A percentile compares a stretch with the other conserved stretches of the same genome.
phyloP scores from a whole-genome alignment of 2,113 vertebrate species.

The Struthio camelus region DNA sequence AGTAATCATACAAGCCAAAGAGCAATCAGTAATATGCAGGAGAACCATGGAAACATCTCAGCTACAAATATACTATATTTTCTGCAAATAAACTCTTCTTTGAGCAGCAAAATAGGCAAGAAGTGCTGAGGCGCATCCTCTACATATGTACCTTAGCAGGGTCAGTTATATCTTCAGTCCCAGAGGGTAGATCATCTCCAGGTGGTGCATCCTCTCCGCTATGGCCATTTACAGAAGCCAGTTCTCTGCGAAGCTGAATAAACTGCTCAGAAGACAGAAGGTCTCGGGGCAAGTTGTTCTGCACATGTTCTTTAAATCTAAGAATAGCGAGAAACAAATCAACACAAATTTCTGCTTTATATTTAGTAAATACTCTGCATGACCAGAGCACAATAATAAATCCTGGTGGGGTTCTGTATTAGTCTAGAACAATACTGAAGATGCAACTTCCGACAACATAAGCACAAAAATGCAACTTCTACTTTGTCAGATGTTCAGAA shows the following conservation, averaged over 20 bases:
- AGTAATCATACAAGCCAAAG: fast-evolving
- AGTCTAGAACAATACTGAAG: fast-evolving
- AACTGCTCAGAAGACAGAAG: conserved; percentile 93
- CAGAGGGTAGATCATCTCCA: conserved; percentile 87
- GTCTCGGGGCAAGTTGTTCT: conserved; percentile 93
- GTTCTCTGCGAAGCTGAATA: conserved; percentile 88
- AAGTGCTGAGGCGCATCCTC: fast-evolving
- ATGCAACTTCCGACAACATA: fast-evolving
- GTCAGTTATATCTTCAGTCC: conserved; percentile 91
- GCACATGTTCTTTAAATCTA: conserved; percentile 97
- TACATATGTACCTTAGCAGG: conserved; percentile 85
- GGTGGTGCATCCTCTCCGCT: conserved; percentile 77
- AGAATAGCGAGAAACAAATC: background rate
- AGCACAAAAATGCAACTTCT: fast-evolving
- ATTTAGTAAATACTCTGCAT: background rate
- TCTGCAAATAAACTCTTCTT: background rate
- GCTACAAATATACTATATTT: fast-evolving
- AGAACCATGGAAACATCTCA: background rate
- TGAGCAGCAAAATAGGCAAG: background rate
- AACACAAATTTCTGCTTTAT: fast-evolving
- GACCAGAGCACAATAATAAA: fast-evolving
- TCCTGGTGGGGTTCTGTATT: background rate
- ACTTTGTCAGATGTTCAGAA: fast-evolving
- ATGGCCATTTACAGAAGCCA: conserved; percentile 85
- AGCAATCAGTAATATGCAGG: fast-evolving